Base-by-base conservation (phyloP, 2,113 vertebrate species). In the Phaetusa simplex region DNA sequence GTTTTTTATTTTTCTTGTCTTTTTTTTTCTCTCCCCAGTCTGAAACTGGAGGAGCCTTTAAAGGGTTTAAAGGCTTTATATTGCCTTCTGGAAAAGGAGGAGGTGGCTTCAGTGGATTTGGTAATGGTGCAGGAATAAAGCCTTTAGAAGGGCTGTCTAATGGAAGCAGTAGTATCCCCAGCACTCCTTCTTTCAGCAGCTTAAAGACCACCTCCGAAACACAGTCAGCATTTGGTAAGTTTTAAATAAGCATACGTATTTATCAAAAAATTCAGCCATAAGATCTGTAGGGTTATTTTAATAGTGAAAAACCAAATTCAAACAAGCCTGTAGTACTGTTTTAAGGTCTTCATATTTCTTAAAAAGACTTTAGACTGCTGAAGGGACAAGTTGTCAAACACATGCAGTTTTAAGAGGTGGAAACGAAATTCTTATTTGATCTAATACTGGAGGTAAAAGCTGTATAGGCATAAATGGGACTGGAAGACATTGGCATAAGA, bases 51-150 rank as follows among this genome's bases (percentile, higher is more conserved):
- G 98, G 98, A n/a, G 98, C 99, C 50, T 99, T 99, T 96, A 99
- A 99, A 97, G 98, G 98, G 0, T 99, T 99, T 85, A 99, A 99
- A 97, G 99, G 99, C 6, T 98, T 99, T 95, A 70, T 98, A 0
- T 49, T 97, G 11, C 91, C 98, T 40, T 88, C 98, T 29, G 97
- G 97, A 69, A 97, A 96, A 82, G 96, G 95, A 58, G 97, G 95
- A 62, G 93, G 89, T 71, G 91, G 96, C 3, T 99, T 99, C 59
- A 87, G 98, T 0, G 98, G 98, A 14, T 99, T 99, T 38, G 99
- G 99, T 17, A 98, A 98, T 7, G 97, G 98, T 2, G 94, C 97
- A 18, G 98, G 98, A 36, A 97, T 98, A 22, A 99, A 99, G 88
- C 96, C 98, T 65, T 85, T 98, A 43, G 90, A 98, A 38, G 94